These are phyloP conservation scores for Cygnus olor DNA, from an alignment of 2,797 vertebrate species.

Conservation along the genomic window DNA sequence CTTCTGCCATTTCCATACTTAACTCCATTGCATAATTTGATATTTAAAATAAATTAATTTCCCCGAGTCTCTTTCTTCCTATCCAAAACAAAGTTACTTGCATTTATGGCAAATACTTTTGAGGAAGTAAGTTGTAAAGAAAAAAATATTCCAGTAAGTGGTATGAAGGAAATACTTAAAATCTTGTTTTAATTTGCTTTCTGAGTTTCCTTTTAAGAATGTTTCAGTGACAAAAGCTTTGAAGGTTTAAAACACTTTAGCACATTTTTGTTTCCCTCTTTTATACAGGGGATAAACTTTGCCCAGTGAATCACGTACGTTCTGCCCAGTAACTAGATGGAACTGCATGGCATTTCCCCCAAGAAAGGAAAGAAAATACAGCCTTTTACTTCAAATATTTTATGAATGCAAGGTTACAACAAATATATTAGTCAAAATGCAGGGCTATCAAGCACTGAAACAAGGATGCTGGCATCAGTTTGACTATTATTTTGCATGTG, in stretches of 20 bases:
- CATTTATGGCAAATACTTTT: slow-evolving; percentile 46
- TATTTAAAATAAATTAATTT: slow-evolving; percentile 50
- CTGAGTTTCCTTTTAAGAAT: slow-evolving; percentile 54
- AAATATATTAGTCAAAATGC: slow-evolving; percentile 68
- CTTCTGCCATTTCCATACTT: slow-evolving; percentile 17
- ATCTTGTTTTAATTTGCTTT: slow-evolving; percentile 34
- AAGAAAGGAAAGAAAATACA: slow-evolving; percentile 70
- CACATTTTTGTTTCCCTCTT: background rate
- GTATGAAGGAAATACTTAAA: slow-evolving; percentile 50
- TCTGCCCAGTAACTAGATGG: slow-evolving; percentile 7
- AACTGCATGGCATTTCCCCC: slow-evolving; percentile 3
- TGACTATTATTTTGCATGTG: slow-evolving; percentile 48
- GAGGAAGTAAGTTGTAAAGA: slow-evolving; percentile 10
- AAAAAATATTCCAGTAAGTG: background rate
- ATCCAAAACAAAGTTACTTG: slow-evolving; percentile 43
- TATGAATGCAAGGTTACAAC: slow-evolving; percentile 71
- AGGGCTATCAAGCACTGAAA: slow-evolving; percentile 66
- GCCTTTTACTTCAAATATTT: slow-evolving; percentile 76
- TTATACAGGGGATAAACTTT: background rate
- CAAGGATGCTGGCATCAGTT: slow-evolving; percentile 62
- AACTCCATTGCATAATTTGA: slow-evolving; percentile 19
- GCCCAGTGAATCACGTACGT: background rate
- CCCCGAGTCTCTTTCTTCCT: background rate
- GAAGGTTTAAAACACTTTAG: slow-evolving; percentile 32
- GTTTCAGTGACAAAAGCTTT: slow-evolving; percentile 56